A percentile compares a stretch with the other conserved stretches of the same genome.
phyloP scores from a whole-genome alignment of 2,797 vertebrate species.

The Mycteria americana region DNA sequence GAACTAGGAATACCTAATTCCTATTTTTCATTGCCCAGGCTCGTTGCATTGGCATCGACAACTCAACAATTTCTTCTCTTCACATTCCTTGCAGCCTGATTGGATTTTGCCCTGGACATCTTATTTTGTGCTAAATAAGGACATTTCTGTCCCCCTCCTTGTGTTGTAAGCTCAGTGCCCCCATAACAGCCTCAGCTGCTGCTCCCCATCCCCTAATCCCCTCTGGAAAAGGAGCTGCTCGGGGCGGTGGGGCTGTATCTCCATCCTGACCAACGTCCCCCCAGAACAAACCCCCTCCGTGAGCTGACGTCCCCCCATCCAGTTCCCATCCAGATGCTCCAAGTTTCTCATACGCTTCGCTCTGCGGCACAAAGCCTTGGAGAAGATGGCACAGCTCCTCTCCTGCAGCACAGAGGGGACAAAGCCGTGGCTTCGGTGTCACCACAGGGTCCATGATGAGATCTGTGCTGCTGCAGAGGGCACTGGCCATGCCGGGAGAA shows the following conservation, averaged over 20 bases:
- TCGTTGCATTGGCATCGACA: rapidly evolving
- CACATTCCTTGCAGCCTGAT: neutral
- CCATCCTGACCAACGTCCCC: rapidly evolving
- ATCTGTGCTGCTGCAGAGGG: neutral
- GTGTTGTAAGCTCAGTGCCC: neutral
- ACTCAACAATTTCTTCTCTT: neutral
- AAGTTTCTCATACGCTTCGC: neutral
- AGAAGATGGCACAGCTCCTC: neutral
- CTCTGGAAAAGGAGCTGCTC: neutral
- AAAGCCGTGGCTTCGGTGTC: neutral
- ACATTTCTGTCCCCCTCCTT: neutral
- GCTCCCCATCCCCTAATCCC: neutral
- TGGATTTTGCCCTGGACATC: neutral
- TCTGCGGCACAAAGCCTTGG: neutral
- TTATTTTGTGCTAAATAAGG: neutral
- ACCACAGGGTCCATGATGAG: neutral
- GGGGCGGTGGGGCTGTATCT: neutral
- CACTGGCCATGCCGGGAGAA: neutral
- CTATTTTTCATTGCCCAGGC: neutral
- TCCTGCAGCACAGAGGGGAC: neutral
- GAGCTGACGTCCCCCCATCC: neutral
- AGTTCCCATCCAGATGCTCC: neutral
- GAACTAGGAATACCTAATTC: neutral
- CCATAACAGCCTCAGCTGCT: neutral
- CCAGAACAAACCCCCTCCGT: neutral